Percentiles rank a stretch among this genome's conserved stretches.
These are phyloP conservation scores for Silurus aristotelis DNA, from an alignment of 2,797 vertebrate species.

Conservation along the genomic window DNA sequence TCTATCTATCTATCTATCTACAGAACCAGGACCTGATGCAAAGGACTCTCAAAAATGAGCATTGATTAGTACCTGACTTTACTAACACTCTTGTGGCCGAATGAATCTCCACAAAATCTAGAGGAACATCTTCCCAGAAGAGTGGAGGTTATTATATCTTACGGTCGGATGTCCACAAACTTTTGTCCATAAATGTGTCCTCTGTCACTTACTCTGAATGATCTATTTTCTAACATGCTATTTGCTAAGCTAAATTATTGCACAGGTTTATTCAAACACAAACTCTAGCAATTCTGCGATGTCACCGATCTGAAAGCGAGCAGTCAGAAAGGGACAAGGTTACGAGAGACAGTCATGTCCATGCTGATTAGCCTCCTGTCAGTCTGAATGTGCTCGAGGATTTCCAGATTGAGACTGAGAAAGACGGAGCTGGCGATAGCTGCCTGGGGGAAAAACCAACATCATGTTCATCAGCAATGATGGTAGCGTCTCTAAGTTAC, in stretches of 20 bases:
- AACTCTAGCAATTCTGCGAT: not conserved
- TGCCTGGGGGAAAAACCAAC: constrained; percentile 43
- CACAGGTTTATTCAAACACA: not conserved
- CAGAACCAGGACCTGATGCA: too few species aligned
- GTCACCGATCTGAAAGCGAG: constrained; percentile 29
- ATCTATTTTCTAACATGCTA: not conserved
- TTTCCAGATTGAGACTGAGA: constrained; percentile 36
- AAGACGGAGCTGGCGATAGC: constrained; percentile 52
- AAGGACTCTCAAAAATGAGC: too few species aligned
- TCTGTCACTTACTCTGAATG: too few species aligned
- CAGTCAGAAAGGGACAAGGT: constrained; percentile 53
- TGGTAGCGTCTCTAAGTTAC: constrained; percentile 48
- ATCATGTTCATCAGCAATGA: constrained; percentile 62
- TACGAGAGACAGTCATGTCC: constrained; percentile 60
- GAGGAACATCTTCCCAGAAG: too few species aligned
- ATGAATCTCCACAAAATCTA: too few species aligned
- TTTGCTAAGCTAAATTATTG: not conserved
- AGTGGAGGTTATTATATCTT: too few species aligned
- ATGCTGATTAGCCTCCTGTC: constrained; percentile 63
- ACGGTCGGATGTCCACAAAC: too few species aligned
- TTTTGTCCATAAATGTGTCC: too few species aligned
- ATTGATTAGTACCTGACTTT: too few species aligned
- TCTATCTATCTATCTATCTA: too few species aligned
- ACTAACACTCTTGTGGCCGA: too few species aligned
- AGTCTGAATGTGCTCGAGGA: constrained; percentile 51